Evolutionary conservation across 2,888 invertebrate species (phyloP).

Genomic region (Dasypolia templi): DNA sequence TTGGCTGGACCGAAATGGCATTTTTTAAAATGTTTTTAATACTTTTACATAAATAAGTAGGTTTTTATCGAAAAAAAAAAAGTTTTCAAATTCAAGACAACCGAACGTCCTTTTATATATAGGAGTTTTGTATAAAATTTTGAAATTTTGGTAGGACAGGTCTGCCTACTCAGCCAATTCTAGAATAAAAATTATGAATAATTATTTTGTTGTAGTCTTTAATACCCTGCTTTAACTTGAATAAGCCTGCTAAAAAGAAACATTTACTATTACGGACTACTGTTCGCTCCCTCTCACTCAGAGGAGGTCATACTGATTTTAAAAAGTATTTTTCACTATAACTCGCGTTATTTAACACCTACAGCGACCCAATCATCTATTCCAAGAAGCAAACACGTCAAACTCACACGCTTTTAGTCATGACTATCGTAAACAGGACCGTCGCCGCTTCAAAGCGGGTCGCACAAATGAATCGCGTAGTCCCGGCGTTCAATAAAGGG

Average conservation of each 20-base stretch:
- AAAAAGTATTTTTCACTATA: neutral
- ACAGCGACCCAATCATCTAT: slow-evolving; percentile 11
- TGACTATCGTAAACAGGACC: slow-evolving; percentile 33
- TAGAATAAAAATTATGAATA: neutral
- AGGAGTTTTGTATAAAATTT: neutral
- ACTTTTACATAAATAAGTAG: too few species aligned
- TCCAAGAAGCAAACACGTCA: slow-evolving; percentile 13
- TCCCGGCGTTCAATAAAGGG: slow-evolving; percentile 57
- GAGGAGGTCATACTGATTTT: too few species aligned
- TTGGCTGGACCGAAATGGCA: neutral
- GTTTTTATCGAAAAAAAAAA: too few species aligned
- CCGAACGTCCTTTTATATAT: neutral
- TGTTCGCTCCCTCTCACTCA: neutral
- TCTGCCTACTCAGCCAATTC: neutral
- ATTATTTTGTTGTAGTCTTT: neutral
- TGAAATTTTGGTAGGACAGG: neutral
- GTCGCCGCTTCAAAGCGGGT: slow-evolving; percentile 62
- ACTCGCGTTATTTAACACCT: neutral
- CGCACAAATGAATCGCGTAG: slow-evolving; percentile 73
- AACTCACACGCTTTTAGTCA: slow-evolving; percentile 20
- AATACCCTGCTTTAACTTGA: neutral
- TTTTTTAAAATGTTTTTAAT: neutral
- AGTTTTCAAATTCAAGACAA: too few species aligned
- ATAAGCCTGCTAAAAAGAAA: too few species aligned
- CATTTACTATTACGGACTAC: neutral